Evolutionary conservation across 1,140 invertebrate genomes (phyloP), one percentile per base, ranked within the genome.

Genomic region (Dolichoris vasculosae): DNA sequence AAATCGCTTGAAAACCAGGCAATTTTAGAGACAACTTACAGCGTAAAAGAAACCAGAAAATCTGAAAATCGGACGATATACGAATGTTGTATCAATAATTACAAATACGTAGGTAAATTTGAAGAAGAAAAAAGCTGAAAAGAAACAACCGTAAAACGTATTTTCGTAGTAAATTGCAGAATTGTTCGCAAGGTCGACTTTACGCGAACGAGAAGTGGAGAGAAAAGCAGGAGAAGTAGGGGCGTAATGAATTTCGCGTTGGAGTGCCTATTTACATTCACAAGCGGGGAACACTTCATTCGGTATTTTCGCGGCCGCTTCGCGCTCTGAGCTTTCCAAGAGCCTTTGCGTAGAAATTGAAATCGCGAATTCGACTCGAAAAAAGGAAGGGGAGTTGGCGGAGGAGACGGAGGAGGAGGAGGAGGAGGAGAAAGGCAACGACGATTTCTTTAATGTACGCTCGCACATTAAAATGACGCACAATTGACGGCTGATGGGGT

Each of bases 201-300:
- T 3, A 15, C 20, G n/a, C 43, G 30, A 51, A 23, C n/a, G 75
- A 8, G 1, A 77, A 77, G 40, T 11, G 17, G 4, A 77, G 13
- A 51, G 75, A 35, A 30, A 77, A 77, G 46, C 46, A 30, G 30
- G 0, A 69, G 30, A 17, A 46, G 23, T 35, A 73, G 32, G 17
- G 0, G 30, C 67, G 80, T 82, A 63, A 83, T 83, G 59, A 83
- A 73, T 83, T 83, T 35, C 38, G 9, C 38, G 23, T 17, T 48
- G n/a, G 43, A 83, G 73, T 83, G 30, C 82, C 40, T 77, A 76
- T 77, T 77, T 76, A 67, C 82, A 55, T 76, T 79, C 77, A 73
- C 69, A 63, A 64, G 48, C 51, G 55, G n/a, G n/a, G 51, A 59
- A 64, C 9, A 55, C 77, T 79, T 40, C 51, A 79, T 79, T 59